Conservation (phyloP, 2,888 invertebrate genomes). For the Limulus polyphemus region DNA sequence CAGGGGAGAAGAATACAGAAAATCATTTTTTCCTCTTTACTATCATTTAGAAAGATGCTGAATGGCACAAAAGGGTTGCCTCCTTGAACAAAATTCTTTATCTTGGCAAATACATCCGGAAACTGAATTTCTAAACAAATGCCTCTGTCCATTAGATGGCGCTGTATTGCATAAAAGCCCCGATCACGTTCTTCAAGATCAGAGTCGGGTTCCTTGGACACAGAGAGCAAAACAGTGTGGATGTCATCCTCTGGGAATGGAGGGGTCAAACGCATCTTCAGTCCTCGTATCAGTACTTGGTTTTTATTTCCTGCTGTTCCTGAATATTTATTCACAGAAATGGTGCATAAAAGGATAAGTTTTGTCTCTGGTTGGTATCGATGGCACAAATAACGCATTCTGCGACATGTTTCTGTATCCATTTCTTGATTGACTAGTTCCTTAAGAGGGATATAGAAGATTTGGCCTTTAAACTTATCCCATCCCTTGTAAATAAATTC, state of each 20-base stretch:
- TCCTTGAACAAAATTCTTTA: constrained; percentile 67
- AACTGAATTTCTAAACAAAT: constrained; percentile 71
- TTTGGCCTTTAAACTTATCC: constrained; percentile 57
- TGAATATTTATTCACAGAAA: constrained; percentile 81
- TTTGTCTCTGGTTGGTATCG: constrained; percentile 82
- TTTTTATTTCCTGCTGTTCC: constrained; percentile 37
- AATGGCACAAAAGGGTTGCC: constrained; percentile 69
- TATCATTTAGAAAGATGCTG: constrained; percentile 73
- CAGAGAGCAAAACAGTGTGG: constrained; percentile 23
- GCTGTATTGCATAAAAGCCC: constrained; percentile 35
- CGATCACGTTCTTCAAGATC: constrained; percentile 10
- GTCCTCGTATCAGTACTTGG: constrained; percentile 76
- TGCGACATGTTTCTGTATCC: constrained; percentile 72
- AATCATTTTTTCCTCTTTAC: constrained; percentile 64
- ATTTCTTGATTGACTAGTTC: constrained; percentile 76
- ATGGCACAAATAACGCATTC: constrained; percentile 71
- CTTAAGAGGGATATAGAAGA: constrained; percentile 70
- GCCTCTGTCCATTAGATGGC: constrained; percentile 60
- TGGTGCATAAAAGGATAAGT: constrained; percentile 75
- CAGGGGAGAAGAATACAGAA: constrained; percentile 87
- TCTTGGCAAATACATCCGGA: constrained; percentile 69
- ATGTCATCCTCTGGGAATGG: constrained; percentile 35
- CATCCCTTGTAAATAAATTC: constrained; percentile 60
- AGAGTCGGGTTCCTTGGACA: constrained; percentile 14
- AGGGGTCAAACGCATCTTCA: constrained; percentile 58